Evolutionary conservation across 2,113 vertebrate genomes (phyloP).

Genomic region (Leptobrachium leishanense): DNA sequence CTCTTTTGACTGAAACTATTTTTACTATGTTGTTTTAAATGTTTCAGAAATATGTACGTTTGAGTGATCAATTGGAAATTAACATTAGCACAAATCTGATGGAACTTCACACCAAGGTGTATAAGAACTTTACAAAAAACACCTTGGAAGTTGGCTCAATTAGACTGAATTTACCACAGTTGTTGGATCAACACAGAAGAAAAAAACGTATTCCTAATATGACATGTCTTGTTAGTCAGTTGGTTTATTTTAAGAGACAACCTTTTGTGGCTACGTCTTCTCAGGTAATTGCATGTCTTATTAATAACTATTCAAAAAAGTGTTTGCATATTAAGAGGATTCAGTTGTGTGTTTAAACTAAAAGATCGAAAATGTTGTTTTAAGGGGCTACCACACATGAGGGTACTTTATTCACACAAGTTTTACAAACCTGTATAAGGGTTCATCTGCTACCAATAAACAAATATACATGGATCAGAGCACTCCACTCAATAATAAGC

Average conservation of each 20-base stretch:
- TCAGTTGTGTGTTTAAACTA: too few species aligned
- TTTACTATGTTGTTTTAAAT: background rate
- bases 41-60: slow-evolving; percentile 62
- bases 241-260: slow-evolving; percentile 61
- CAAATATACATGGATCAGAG: too few species aligned
- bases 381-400: too few species aligned
- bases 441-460: too few species aligned
- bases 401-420: too few species aligned
- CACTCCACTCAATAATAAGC: too few species aligned
- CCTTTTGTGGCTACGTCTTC: slow-evolving; percentile 51
- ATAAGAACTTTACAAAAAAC: slow-evolving; percentile 13
- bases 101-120: slow-evolving; percentile 48
- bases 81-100: slow-evolving; percentile 53
- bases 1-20: too few species aligned
- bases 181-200: slow-evolving; percentile 48
- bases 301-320: too few species aligned
- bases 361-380: too few species aligned
- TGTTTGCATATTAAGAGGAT: too few species aligned
- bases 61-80: slow-evolving; percentile 48
- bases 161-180: slow-evolving; percentile 60
- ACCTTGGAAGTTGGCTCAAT: slow-evolving; percentile 53
- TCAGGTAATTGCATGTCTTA: slow-evolving; percentile 56
- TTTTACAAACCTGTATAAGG: too few species aligned
- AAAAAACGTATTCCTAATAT: background rate
- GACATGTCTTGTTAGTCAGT: slow-evolving; percentile 61